Base-by-base conservation (phyloP, 2,797 vertebrate genomes). In the Amniataba percoides region DNA sequence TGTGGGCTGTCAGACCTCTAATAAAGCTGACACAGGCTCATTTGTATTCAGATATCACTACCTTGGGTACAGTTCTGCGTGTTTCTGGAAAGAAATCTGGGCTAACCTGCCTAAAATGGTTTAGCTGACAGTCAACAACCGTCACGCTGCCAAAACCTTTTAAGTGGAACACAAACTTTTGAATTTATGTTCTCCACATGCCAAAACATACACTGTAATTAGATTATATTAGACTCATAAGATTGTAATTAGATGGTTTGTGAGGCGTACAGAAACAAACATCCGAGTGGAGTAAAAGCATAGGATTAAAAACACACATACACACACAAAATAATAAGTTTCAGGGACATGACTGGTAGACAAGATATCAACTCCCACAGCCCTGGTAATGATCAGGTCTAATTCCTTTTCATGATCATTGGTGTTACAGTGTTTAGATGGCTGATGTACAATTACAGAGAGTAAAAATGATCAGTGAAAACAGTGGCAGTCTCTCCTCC, bases 71-170 rank as follows among this genome's bases (percentile, higher is more conserved):
- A 45, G 39, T 36, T 14, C 3, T 13, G 46, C 34, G 6, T 45
- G 25, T 36, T 45, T 36, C 23, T 19, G 1, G 39, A 21, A 27
- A 60, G 39, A 16, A n/a, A 25, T 31, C 40, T 23, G 34, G 4
- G 10, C 27, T n/a, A n/a, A 63, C 25, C 4, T 25, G 23, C 34
- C 56, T 61, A 19, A 48, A 56, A 7, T 6, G 21, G 46, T 78
- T 71, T 15, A 53, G 46, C 55, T 55, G 39, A 59, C 55, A 66
- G 49, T 58, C 58, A 68, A 57, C 63, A 68, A 36, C 34, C 13
- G 7, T 62, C 40, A 7, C 3, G 0, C 70, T 68, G 70, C 7
- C 64, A 80, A 39, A 74, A 63, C 13, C n/a, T 42, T 46, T 78
- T 13, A 6, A n/a, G 42, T 51, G 34, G 42, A 67, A 61, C 42